Conservation (phyloP, 2,888 invertebrate genomes). For the Hetaerina titia region DNA sequence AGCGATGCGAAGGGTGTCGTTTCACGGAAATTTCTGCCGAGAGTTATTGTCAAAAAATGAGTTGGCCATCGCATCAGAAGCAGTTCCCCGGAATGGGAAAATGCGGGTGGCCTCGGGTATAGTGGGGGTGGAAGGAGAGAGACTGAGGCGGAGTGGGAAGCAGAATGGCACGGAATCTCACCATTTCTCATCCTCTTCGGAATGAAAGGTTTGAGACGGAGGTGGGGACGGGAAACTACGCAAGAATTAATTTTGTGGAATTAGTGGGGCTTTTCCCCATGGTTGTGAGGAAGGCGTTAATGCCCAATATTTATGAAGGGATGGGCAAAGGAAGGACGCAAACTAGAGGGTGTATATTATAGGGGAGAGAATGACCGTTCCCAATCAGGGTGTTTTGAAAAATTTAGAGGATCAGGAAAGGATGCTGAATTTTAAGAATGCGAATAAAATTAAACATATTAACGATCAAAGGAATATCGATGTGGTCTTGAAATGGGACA, state of each 20-base stretch:
- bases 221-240: background rate
- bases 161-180: background rate
- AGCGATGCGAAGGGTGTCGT: background rate
- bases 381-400: background rate
- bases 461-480: conserved; percentile 30
- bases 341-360: background rate
- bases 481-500: background rate
- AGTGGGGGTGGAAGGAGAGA: background rate
- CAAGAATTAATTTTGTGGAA: conserved; percentile 47
- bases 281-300: background rate
- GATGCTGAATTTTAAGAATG: background rate
- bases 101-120: conserved; percentile 57
- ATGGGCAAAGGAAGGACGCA: background rate
- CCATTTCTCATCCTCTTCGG: background rate
- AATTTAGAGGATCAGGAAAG: conserved; percentile 3
- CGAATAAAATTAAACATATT: background rate
- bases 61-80: conserved; percentile 43
- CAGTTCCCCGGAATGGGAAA: conserved; percentile 58
- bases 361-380: background rate
- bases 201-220: background rate
- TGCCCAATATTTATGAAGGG: background rate
- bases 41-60: conserved; percentile 47
- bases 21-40: conserved; percentile 40
- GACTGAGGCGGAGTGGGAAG: background rate
- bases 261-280: conserved; percentile 4